Evolutionary conservation across 2,797 vertebrate species (phyloP).

Genomic region (Myoxocephalus aenaeus): DNA sequence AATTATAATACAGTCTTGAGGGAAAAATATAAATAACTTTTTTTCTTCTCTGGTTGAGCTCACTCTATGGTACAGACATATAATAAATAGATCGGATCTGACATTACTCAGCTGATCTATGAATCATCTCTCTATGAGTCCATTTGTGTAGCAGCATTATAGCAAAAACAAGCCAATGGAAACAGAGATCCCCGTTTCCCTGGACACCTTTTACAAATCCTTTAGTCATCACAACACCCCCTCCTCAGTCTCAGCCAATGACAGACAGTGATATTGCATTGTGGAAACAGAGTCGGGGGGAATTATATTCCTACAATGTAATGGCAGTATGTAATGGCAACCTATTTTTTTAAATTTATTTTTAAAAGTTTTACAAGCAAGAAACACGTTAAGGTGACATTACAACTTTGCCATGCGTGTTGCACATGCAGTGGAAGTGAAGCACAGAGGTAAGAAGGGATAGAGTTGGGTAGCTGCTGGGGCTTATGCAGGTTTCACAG

Average conservation of each 20-base stretch:
- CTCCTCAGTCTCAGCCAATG: constrained; percentile 61
- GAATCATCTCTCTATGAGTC: constrained; percentile 90
- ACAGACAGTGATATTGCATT: constrained; percentile 80
- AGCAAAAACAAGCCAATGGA: constrained; percentile 84
- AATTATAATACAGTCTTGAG: constrained; percentile 95
- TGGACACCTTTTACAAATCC: constrained; percentile 76
- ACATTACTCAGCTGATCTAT: constrained; percentile 94
- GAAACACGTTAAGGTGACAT: constrained; percentile 76
- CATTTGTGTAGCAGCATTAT: constrained; percentile 95
- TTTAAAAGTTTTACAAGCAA: constrained; percentile 60
- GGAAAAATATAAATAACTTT: constrained; percentile 99
- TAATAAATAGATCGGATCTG: constrained; percentile 95
- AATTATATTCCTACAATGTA: constrained; percentile 71
- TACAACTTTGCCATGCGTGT: constrained; percentile 77
- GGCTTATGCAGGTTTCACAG: constrained; percentile 48
- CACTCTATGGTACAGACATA: constrained; percentile 96
- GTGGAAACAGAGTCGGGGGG: constrained; percentile 80
- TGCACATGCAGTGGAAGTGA: constrained; percentile 79
- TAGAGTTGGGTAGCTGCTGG: constrained; percentile 54
- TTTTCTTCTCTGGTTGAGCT: constrained; percentile 88
- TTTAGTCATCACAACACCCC: constrained; percentile 56
- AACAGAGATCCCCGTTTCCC: constrained; percentile 77
- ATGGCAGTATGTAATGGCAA: constrained; percentile 78
- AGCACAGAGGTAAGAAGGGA: constrained; percentile 73
- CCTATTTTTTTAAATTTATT: constrained; percentile 35